Conservation (phyloP, 2,113 vertebrate species). For the Isurus oxyrinchus region DNA sequence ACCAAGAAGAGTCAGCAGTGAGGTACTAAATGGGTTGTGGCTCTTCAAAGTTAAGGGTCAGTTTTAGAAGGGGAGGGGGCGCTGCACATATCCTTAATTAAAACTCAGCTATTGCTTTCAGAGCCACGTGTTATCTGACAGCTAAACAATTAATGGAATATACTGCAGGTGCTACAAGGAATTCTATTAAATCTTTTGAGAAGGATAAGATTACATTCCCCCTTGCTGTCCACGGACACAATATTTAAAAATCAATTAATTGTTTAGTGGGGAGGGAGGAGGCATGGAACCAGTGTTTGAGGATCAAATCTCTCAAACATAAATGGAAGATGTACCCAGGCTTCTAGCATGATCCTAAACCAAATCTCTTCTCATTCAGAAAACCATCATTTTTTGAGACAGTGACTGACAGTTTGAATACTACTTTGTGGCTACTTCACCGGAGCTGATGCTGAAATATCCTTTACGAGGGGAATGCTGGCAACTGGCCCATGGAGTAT, state of each 20-base stretch:
- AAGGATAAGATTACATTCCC: not conserved
- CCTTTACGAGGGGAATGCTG: not conserved
- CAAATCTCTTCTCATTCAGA: not conserved
- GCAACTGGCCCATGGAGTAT: not conserved
- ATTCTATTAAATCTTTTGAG: not conserved
- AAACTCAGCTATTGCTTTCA: constrained; percentile 53
- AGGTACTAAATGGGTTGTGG: not conserved
- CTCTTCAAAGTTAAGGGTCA: constrained; percentile 59
- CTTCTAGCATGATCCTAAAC: not conserved
- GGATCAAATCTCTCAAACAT: not conserved
- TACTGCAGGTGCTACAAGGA: constrained; percentile 48
- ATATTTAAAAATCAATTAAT: not conserved
- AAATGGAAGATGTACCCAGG: not conserved
- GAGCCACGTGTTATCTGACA: constrained; percentile 66
- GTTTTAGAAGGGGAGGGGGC: constrained; percentile 48
- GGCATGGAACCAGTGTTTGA: not conserved
- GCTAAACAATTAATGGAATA: constrained; percentile 67
- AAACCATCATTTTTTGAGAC: not conserved
- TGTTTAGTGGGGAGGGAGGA: not conserved
- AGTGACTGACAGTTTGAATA: not conserved
- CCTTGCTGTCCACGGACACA: too few species aligned
- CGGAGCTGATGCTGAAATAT: not conserved
- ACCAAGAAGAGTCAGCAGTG: not conserved
- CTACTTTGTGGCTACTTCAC: not conserved
- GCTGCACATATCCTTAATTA: constrained; percentile 37